Percentiles rank a stretch among this genome's conserved stretches.
Evolutionary conservation across 2,888 invertebrate species (phyloP).

Genomic region (Lasioglossum morio): DNA sequence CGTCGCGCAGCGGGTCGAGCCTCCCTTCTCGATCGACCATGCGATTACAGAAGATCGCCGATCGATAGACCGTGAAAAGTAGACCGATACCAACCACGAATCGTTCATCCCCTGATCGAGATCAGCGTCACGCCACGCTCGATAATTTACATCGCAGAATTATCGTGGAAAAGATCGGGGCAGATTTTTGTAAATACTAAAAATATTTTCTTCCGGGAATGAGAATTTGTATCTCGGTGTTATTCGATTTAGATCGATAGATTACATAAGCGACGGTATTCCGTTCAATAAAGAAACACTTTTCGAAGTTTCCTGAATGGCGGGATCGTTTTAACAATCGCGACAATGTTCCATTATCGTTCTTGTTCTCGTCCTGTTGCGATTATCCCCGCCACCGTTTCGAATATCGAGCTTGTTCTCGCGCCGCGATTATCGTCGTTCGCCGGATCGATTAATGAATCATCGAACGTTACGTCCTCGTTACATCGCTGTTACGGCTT

Average conservation of each 20-base stretch:
- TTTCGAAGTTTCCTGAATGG: not conserved
- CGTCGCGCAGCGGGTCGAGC: conserved; percentile 48
- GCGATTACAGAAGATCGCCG: conserved; percentile 63
- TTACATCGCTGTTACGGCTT: conserved; percentile 34
- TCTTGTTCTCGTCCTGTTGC: not conserved
- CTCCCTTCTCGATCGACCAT: conserved; percentile 53
- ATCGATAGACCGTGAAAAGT: conserved; percentile 66
- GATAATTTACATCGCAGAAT: not conserved
- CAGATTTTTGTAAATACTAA: too few species aligned
- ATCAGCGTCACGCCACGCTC: not conserved
- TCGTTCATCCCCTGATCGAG: conserved; percentile 23
- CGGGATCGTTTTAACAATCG: not conserved
- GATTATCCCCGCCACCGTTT: not conserved
- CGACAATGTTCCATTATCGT: conserved; percentile 5
- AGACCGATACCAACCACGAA: conserved; percentile 41
- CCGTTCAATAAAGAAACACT: not conserved
- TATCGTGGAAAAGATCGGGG: not conserved
- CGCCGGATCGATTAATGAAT: conserved; percentile 40
- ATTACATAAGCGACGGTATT: not conserved
- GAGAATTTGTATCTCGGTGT: too few species aligned
- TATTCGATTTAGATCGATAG: not conserved
- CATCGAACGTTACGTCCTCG: conserved; percentile 37
- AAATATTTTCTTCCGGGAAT: too few species aligned
- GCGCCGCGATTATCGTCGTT: conserved; percentile 10
- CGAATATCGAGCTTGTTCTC: conserved; percentile 12